Evolutionary conservation across 1,140 invertebrate species (phyloP).

Genomic region (Aplysia californica): DNA sequence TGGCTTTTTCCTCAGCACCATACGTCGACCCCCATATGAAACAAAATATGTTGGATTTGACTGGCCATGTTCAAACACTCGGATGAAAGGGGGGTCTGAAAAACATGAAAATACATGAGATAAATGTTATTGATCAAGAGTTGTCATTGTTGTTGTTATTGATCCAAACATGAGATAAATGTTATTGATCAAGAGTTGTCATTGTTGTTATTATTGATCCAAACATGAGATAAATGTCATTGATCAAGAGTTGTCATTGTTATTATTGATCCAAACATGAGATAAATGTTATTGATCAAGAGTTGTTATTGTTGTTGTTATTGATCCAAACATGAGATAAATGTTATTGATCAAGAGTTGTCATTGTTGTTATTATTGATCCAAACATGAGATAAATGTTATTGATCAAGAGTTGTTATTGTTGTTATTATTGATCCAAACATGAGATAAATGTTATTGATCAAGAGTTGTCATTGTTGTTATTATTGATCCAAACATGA

Average conservation of each 20-base stretch:
- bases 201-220: background rate
- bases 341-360: no score
- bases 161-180: background rate
- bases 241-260: background rate
- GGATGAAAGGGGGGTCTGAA: slow-evolving; percentile 53
- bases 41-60: slow-evolving; percentile 70
- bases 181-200: background rate
- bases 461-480: no score
- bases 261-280: background rate
- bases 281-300: no score
- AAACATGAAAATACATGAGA: slow-evolving; percentile 31
- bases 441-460: no score
- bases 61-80: slow-evolving; percentile 68
- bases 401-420: no score
- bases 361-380: no score
- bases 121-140: background rate
- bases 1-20: slow-evolving; percentile 70
- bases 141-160: background rate
- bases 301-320: no score
- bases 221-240: background rate
- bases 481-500: no score
- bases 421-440: no score
- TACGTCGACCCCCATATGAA: slow-evolving; percentile 58
- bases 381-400: no score
- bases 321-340: no score